A percentile compares a stretch with the other conserved stretches of the same genome.
Conservation (phyloP, 2,797 vertebrate species). For the Buphagus erythrorhynchus region DNA sequence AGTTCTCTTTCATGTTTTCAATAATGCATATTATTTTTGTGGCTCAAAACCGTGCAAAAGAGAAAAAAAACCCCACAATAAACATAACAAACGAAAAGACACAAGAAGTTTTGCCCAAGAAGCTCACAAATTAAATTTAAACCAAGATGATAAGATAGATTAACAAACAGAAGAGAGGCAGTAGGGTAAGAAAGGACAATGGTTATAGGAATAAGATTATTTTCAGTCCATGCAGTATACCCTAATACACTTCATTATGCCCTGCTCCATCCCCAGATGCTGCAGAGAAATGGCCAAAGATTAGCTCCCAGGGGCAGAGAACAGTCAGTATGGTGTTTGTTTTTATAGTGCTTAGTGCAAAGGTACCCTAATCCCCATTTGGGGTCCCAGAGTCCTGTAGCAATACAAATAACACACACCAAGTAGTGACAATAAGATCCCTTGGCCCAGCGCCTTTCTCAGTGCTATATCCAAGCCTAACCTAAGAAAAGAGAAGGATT, state of each 20-base stretch:
- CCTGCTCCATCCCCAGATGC: neutral
- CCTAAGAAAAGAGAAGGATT: neutral
- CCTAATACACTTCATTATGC: neutral
- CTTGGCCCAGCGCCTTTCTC: neutral
- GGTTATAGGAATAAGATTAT: neutral
- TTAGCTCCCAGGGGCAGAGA: neutral
- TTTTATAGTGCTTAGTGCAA: neutral
- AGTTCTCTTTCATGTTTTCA: constrained; percentile 31
- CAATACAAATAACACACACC: neutral
- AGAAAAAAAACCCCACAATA: neutral
- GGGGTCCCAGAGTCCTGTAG: neutral
- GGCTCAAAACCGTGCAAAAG: neutral
- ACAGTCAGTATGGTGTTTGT: neutral
- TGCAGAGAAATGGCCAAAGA: neutral
- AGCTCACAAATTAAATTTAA: neutral
- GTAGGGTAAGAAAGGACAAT: neutral
- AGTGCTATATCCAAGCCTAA: neutral
- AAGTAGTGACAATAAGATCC: neutral
- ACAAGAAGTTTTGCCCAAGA: neutral
- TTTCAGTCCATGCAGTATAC: neutral
- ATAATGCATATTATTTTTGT: neutral
- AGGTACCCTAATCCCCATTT: neutral
- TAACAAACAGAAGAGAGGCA: neutral
- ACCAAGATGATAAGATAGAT: neutral
- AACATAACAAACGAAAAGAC: neutral